These are phyloP conservation scores for Danio tinwini DNA, from an alignment of 2,797 vertebrate genomes.

Conservation along the genomic window DNA sequence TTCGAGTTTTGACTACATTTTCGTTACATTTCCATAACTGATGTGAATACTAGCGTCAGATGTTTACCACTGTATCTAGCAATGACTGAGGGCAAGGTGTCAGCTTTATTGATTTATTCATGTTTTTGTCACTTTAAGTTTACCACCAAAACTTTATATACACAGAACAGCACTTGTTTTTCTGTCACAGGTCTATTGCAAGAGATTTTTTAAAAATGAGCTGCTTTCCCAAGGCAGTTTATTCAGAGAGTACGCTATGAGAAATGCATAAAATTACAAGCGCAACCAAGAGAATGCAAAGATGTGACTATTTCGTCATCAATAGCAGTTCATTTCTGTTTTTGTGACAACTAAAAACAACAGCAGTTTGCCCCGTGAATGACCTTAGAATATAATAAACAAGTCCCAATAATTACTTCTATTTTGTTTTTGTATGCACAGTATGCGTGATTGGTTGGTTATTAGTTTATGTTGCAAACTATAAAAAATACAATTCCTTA, in stretches of 20 bases:
- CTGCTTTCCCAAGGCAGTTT: not conserved
- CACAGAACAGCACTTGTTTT: constrained; percentile 8
- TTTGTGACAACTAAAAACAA: not conserved
- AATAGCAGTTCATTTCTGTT: not conserved
- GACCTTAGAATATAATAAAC: too few relatives aligned
- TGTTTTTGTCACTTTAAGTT: not conserved
- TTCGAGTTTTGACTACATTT: not conserved
- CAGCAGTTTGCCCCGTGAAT: not conserved
- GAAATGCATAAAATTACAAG: not conserved
- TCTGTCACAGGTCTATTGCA: not conserved
- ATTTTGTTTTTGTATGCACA: too few relatives aligned
- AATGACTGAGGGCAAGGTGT: not conserved
- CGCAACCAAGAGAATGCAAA: not conserved
- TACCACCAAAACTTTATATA: not conserved
- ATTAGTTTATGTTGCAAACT: too few relatives aligned
- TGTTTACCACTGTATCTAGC: constrained; percentile 3
- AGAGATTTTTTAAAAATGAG: not conserved
- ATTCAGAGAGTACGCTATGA: not conserved
- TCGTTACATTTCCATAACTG: not conserved
- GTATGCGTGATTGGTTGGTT: too few relatives aligned
- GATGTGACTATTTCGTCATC: not conserved
- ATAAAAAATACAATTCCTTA: too few relatives aligned
- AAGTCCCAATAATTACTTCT: too few relatives aligned
- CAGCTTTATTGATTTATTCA: constrained; percentile 17
- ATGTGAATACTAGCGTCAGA: not conserved